Evolutionary conservation across 2,797 vertebrate species (phyloP).

Genomic region (Argyrosomus regius): DNA sequence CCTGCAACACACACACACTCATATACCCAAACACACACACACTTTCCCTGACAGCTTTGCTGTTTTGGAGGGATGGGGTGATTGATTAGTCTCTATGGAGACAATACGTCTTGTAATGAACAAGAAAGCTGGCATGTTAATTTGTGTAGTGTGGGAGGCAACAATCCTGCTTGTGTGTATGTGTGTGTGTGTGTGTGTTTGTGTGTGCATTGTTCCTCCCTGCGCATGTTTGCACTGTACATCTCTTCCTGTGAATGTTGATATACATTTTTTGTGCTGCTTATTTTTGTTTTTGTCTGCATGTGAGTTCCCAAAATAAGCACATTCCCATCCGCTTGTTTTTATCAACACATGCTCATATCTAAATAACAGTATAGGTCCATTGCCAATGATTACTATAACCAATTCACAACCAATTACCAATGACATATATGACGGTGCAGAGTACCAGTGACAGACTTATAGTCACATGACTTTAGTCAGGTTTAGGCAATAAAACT

Average conservation of each 20-base stretch:
- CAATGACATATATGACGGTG: too few species aligned
- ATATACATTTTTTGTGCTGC: not conserved
- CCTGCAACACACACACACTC: slow-evolving; percentile 20
- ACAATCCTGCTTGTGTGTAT: slow-evolving; percentile 17
- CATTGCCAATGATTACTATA: too few species aligned
- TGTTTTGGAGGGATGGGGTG: slow-evolving; percentile 62
- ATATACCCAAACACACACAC: slow-evolving; percentile 22
- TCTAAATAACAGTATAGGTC: too few species aligned
- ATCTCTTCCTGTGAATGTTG: slow-evolving; percentile 1
- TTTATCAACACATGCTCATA: too few species aligned
- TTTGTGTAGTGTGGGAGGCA: slow-evolving; percentile 63
- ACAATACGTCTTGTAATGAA: slow-evolving; percentile 74
- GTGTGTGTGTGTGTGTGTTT: slow-evolving; percentile 22
- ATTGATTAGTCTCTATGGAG: slow-evolving; percentile 77
- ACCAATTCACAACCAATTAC: too few species aligned
- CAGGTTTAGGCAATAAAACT: too few species aligned
- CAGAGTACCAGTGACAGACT: too few species aligned
- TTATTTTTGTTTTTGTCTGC: slow-evolving; percentile 4
- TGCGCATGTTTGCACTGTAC: not conserved
- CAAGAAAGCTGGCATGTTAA: slow-evolving; percentile 72
- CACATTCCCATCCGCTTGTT: not conserved
- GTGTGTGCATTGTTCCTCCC: slow-evolving; percentile 11
- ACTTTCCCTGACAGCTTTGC: slow-evolving; percentile 57
- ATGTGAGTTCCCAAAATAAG: not conserved
- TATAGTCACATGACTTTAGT: too few species aligned